Evolutionary conservation across 1,140 invertebrate genomes (phyloP).

Genomic region (Triops longicaudatus): DNA sequence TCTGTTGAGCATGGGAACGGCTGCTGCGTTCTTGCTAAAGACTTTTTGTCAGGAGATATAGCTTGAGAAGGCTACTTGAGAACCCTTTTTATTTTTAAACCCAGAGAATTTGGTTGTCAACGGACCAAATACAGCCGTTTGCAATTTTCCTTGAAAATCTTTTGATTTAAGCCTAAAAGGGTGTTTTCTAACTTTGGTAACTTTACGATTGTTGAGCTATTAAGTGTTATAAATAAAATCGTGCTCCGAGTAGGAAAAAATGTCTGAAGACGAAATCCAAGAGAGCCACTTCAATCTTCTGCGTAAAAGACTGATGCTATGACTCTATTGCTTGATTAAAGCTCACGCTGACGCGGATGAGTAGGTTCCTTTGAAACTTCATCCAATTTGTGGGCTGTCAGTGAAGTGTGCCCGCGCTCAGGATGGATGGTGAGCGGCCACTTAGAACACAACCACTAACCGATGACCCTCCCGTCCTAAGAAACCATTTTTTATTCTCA

Average conservation of each 20-base stretch:
- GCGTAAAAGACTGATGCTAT: not conserved
- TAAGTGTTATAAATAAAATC: not conserved
- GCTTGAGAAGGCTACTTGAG: not conserved
- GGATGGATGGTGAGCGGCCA: constrained; percentile 13
- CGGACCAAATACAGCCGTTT: not conserved
- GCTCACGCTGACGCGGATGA: not conserved
- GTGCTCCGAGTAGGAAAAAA: not conserved
- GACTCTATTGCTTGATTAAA: constrained; percentile 15
- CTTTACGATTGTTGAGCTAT: not conserved
- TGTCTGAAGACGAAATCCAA: not conserved
- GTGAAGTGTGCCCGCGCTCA: not conserved
- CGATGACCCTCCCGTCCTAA: constrained; percentile 1
- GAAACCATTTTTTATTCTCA: constrained; percentile 9
- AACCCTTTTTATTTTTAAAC: not conserved
- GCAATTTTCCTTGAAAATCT: not conserved
- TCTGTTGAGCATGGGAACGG: not conserved
- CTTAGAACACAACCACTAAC: not conserved
- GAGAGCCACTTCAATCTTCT: not conserved
- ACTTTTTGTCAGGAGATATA: no score
- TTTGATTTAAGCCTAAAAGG: not conserved
- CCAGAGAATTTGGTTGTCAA: not conserved
- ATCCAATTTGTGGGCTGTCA: constrained; percentile 11
- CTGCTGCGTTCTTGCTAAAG: not conserved
- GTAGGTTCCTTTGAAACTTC: constrained; percentile 15
- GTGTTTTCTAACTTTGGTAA: not conserved